These are phyloP conservation scores for Galemys pyrenaicus DNA, from an alignment of 2,113 vertebrate genomes.

Conservation along the genomic window DNA sequence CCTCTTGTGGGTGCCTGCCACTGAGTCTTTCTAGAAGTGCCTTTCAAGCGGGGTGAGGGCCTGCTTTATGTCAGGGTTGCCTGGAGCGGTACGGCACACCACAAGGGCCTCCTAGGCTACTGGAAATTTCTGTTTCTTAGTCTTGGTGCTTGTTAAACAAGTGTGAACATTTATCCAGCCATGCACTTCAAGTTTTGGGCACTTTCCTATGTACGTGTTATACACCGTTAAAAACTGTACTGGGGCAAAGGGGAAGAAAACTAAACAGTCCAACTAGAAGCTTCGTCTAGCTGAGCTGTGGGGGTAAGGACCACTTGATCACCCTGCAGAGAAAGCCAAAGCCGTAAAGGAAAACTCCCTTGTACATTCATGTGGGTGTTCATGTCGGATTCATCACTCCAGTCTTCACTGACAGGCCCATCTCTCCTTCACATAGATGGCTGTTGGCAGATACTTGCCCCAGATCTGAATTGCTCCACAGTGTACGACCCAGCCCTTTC, in stretches of 20 bases:
- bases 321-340: not conserved
- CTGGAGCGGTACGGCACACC: not conserved
- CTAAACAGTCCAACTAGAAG: not conserved
- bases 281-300: not conserved
- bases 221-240: not conserved
- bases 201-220: not conserved
- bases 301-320: not conserved
- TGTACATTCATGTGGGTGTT: accelerated
- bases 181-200: not conserved
- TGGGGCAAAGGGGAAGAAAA: not conserved
- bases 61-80: too few species aligned
- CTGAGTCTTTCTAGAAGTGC: too few species aligned
- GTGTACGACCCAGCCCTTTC: not conserved
- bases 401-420: accelerated
- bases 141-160: not conserved
- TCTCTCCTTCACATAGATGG: not conserved
- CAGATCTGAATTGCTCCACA: accelerated
- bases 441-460: accelerated
- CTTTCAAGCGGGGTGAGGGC: too few species aligned
- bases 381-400: accelerated
- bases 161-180: not conserved
- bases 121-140: not conserved
- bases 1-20: too few species aligned
- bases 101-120: accelerated
- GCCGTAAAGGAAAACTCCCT: not conserved